Percentiles rank a stretch among this genome's conserved stretches.
Evolutionary conservation across 1,140 invertebrate genomes (phyloP).

Genomic region (Helicorthomorpha holstii): DNA sequence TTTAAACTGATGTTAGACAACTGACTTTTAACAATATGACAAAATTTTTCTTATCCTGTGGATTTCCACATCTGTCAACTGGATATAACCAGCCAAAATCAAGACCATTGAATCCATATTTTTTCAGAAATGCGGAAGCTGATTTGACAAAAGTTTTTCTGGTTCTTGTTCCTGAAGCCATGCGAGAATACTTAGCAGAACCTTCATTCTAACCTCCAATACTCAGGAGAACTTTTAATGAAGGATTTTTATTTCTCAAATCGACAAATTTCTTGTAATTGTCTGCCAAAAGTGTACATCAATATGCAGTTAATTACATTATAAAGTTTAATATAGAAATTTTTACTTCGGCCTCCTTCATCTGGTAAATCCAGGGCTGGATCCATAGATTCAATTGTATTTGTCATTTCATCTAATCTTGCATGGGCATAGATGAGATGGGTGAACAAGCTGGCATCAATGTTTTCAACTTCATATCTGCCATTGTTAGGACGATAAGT

Average conservation of each 20-base stretch:
- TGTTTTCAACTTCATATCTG: slow-evolving; percentile 41
- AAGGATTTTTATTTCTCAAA: no score
- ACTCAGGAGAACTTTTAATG: no score
- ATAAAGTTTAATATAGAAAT: no score
- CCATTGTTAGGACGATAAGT: slow-evolving; percentile 44
- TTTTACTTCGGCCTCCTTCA: slow-evolving; percentile 25
- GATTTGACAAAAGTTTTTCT: slow-evolving; percentile 19
- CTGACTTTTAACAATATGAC: slow-evolving; percentile 14
- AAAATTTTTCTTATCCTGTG: slow-evolving; percentile 15
- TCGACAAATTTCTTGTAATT: no score
- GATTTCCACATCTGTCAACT: slow-evolving; percentile 13
- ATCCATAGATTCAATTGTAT: slow-evolving; percentile 32
- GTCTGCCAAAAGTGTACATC: no score
- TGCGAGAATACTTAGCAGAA: no score
- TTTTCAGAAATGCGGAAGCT: slow-evolving; percentile 15
- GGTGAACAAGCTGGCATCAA: slow-evolving; percentile 49
- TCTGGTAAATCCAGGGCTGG: slow-evolving; percentile 37
- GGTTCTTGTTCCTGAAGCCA: slow-evolving; percentile 12
- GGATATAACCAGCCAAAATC: slow-evolving; percentile 33
- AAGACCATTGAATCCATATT: slow-evolving; percentile 28
- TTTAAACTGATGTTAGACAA: no score
- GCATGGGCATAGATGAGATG: slow-evolving; percentile 54
- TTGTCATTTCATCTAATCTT: slow-evolving; percentile 32
- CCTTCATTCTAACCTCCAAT: slow-evolving; percentile 63
- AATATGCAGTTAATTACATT: no score